A percentile compares a stretch with the other conserved stretches of the same genome.
Conservation (phyloP, 2,888 invertebrate genomes). For the Coremacera marginata region DNA sequence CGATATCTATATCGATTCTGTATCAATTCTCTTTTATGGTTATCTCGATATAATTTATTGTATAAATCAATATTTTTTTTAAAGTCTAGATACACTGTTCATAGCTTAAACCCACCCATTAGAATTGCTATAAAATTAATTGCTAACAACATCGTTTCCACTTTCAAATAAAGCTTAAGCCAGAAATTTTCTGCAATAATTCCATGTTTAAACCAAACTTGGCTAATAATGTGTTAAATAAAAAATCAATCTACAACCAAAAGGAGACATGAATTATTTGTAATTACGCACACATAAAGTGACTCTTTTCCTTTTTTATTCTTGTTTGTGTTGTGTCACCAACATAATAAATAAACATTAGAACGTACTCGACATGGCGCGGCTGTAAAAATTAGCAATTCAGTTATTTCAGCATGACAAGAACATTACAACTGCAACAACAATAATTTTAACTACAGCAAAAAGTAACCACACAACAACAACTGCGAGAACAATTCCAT, state of each 20-base stretch:
- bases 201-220: not conserved
- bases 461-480: not conserved
- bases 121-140: too few relatives aligned
- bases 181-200: conserved; percentile 5
- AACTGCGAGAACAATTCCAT: not conserved
- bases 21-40: too few relatives aligned
- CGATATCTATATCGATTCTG: too few relatives aligned
- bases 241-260: conserved; percentile 30
- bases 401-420: conserved; percentile 31
- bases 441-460: conserved; percentile 8
- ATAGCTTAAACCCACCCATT: too few relatives aligned
- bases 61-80: too few relatives aligned
- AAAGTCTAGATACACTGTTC: too few relatives aligned
- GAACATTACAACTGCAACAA: not conserved
- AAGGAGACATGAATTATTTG: conserved; percentile 22
- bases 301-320: not conserved
- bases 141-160: too few relatives aligned
- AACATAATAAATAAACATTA: conserved; percentile 34
- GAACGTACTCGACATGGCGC: conserved; percentile 21
- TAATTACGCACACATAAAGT: conserved; percentile 9
- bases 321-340: not conserved
- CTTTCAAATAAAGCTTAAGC: too few relatives aligned
- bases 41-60: too few relatives aligned
- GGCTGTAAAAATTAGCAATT: conserved; percentile 35
- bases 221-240: conserved; percentile 30